Base-by-base conservation (phyloP, 2,797 vertebrate genomes). In the Coilia nasus region DNA sequence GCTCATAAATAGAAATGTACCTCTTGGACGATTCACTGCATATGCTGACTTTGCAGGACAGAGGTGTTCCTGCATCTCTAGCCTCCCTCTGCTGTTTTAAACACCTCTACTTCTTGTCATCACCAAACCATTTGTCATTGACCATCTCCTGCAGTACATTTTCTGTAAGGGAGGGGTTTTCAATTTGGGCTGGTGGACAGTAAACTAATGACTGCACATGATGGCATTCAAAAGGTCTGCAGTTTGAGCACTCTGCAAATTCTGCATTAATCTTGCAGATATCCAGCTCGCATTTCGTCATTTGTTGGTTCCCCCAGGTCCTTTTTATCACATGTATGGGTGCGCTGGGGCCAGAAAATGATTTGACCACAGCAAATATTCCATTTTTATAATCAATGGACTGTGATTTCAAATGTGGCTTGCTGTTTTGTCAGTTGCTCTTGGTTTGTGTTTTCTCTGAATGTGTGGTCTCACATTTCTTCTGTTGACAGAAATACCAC, bases 81-180 rank as follows among this genome's bases (percentile, higher is more conserved):
- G 60, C 60, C 60, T 23, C 10, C 60, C 60, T 25, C 60, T 64
- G 60, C 2, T 3, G 60, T 25, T 64, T 9, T 21, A 64, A n/a
- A 25, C 21, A 23, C 1, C 6, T 0, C 3, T 1, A 2, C 21
- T 84, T 81, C 47, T 64, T 83, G 15, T 81, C 85, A 23, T 81
- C 82, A n/a, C 82, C 85, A 81, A 86, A 86, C 82, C 86, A 84
- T 28, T 56, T 84, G 4, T 47, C 4, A 3, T 10, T 47, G 4
- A 47, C 46, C 46, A 47, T 47, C 46, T 47, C 46, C 46, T 3
- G 3, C 46, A 47, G 10, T 10, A 47, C 46, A 47, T 47, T 10
- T 10, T 47, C 46, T 10, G 3, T 10, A 10, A 47, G 46, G 46
- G 46, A 47, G 3, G 46, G 46, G 46, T 4, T 47, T 47, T 47